phyloP scores from a whole-genome alignment of 1,140 invertebrate species.

The Thereuonema tuberculata region DNA sequence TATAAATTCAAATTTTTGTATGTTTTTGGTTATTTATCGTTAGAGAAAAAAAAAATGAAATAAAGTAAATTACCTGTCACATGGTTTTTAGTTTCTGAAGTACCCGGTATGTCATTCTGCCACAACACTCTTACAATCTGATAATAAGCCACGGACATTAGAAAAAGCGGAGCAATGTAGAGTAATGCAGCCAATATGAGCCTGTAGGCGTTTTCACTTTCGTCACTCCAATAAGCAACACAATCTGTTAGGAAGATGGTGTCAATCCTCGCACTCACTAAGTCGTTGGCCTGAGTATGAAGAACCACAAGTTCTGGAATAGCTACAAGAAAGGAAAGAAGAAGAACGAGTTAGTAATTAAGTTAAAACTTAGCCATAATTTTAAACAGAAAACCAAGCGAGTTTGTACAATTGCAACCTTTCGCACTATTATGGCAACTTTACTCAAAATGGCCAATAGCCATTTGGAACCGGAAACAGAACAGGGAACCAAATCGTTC shows the following conservation, averaged over 20 bases:
- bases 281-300: slow-evolving; percentile 35
- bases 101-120: slow-evolving; percentile 55
- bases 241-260: slow-evolving; percentile 59
- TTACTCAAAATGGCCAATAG: too few relatives aligned
- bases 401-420: too few relatives aligned
- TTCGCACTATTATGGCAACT: too few relatives aligned
- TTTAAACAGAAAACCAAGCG: too few relatives aligned
- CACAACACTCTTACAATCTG: slow-evolving; percentile 70
- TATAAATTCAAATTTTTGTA: too few relatives aligned
- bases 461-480: too few relatives aligned
- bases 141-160: slow-evolving; percentile 71
- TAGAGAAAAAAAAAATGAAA: too few relatives aligned
- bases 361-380: too few relatives aligned
- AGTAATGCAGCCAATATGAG: slow-evolving; percentile 52
- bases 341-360: too few relatives aligned
- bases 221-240: slow-evolving; percentile 45
- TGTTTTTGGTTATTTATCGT: too few relatives aligned
- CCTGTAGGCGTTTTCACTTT: slow-evolving; percentile 40
- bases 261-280: slow-evolving; percentile 35
- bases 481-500: too few relatives aligned
- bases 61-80: neutral
- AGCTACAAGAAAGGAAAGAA: slow-evolving; percentile 49
- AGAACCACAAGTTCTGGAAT: slow-evolving; percentile 58
- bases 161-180: slow-evolving; percentile 56
- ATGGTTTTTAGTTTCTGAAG: slow-evolving; percentile 1